Evolutionary conservation across 2,888 invertebrate species (phyloP).

Genomic region (Deroplatys truncata): DNA sequence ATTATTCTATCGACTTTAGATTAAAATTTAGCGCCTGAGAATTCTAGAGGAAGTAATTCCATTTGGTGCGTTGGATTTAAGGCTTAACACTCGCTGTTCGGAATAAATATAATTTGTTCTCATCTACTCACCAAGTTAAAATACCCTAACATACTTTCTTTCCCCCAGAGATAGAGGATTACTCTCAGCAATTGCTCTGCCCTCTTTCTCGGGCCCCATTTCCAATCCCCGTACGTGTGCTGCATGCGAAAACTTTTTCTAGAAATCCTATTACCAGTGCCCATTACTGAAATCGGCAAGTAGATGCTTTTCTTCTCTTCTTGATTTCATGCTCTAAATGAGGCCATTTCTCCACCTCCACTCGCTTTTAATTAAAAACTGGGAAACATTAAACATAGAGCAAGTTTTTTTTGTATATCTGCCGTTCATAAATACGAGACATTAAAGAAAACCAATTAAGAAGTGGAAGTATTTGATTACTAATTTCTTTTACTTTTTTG

Average conservation of each 20-base stretch:
- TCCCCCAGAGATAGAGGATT: background rate
- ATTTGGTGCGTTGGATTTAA: no score
- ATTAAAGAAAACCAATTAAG: background rate
- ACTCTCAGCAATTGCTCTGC: background rate
- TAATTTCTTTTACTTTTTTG: no score
- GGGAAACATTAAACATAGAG: background rate
- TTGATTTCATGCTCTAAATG: background rate
- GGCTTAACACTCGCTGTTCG: no score
- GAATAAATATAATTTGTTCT: no score
- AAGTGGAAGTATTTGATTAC: no score
- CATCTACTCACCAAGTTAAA: background rate
- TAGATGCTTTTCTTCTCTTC: background rate
- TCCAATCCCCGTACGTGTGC: background rate
- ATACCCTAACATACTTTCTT: background rate
- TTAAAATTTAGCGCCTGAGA: no score
- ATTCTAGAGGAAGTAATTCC: no score
- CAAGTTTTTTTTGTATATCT: background rate
- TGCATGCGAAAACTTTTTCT: background rate
- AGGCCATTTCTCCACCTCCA: background rate
- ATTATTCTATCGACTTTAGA: no score
- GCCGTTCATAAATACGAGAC: background rate
- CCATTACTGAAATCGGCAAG: background rate
- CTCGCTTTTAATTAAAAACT: background rate
- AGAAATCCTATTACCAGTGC: background rate
- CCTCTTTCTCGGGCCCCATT: background rate